Evolutionary conservation across 1,140 invertebrate species (phyloP).

Genomic region (Vollenhovia emeryi): DNA sequence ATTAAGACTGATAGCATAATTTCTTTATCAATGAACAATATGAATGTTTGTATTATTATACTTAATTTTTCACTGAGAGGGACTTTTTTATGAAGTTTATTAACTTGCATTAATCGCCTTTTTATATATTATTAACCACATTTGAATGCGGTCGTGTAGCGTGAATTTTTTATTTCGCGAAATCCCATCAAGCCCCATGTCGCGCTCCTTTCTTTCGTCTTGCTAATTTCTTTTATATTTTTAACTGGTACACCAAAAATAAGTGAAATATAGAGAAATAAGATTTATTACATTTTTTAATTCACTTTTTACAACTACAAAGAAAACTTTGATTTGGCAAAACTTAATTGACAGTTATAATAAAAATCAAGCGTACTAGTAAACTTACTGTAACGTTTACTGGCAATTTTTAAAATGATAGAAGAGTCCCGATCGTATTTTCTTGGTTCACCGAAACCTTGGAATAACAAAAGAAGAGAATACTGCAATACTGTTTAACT

Average conservation of each 20-base stretch:
- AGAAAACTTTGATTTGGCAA: neutral
- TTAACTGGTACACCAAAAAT: neutral
- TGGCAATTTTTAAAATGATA: no score
- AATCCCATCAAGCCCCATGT: neutral
- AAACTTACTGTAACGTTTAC: no score
- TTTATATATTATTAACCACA: neutral
- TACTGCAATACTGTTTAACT: no score
- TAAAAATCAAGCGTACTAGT: no score
- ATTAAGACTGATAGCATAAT: neutral
- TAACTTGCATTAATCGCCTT: neutral
- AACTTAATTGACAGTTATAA: no score
- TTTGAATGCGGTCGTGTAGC: neutral
- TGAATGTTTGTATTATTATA: no score
- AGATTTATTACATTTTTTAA: neutral
- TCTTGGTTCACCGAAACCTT: no score
- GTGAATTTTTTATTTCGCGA: neutral
- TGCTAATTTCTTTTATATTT: neutral
- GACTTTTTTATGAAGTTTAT: neutral
- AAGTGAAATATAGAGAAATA: neutral
- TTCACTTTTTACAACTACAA: neutral
- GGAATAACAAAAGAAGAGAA: no score
- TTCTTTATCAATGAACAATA: neutral
- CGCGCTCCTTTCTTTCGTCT: neutral
- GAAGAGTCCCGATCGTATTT: no score
- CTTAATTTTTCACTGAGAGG: neutral